phyloP scores from a whole-genome alignment of 2,888 invertebrate genomes.

The Caenorhabditis panamensis region DNA sequence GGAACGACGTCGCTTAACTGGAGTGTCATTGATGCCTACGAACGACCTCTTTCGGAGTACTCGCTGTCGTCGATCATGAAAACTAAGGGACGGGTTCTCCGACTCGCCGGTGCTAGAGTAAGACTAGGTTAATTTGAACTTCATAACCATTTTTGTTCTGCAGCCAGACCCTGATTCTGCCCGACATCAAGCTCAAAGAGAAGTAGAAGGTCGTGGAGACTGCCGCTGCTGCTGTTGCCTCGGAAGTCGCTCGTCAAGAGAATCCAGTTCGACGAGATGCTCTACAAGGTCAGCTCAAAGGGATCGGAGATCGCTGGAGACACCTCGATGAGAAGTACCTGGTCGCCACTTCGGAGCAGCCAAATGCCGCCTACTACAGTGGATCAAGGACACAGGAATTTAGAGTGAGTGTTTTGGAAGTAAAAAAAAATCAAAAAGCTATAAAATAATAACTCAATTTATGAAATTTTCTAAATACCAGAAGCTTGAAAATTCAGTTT shows the following conservation, averaged over 20 bases:
- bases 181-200: conserved; percentile 86
- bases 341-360: conserved; percentile 99
- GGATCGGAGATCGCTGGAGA: conserved; percentile 90
- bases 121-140: neutral
- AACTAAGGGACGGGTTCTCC: conserved; percentile 17
- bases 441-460: no score
- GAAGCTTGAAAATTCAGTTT: no score
- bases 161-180: conserved; percentile 79
- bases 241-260: conserved; percentile 88
- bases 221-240: conserved; percentile 83
- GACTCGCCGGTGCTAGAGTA: conserved; percentile 48
- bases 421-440: no score
- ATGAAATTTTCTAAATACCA: no score
- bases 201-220: conserved; percentile 87
- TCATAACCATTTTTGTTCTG: conserved; percentile 3
- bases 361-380: conserved; percentile 95
- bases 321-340: conserved; percentile 95
- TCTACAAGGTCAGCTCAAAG: conserved; percentile 88
- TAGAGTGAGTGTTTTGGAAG: no score
- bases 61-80: conserved; percentile 25
- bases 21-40: conserved; percentile 31
- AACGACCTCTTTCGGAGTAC: conserved; percentile 35
- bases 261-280: conserved; percentile 96
- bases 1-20: conserved; percentile 26
- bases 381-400: conserved; percentile 84